Evolutionary conservation across 2,888 invertebrate species (phyloP), one percentile per base, ranked within the genome.

Genomic region (Ichneumoninae sp.): DNA sequence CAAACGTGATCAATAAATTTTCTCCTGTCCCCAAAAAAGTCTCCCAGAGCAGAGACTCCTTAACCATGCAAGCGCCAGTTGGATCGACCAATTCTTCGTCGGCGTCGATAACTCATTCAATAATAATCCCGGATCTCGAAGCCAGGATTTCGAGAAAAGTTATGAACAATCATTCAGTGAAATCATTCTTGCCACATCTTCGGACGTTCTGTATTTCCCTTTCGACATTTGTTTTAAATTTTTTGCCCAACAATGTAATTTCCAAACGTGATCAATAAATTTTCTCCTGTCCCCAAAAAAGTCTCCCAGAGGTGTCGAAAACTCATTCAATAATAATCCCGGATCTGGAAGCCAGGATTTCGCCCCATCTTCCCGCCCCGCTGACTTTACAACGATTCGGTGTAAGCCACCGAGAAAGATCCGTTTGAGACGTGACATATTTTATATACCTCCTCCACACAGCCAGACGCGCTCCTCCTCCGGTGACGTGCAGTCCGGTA

Each of bases 381-480:
- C 19, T 22, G 52, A 7, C 52, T 19, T 16, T 7, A 19, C 19
- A 54, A 54, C 52, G 52, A 16, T 62, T n/a, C 62, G 16, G 30
- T 62, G 62, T 7, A 33, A 62, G 16, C 62, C 13, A 62, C 62
- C 30, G 62, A 13, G 30, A 30, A 62, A 62, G 62, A 30, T 62
- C 30, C 62, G 62, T 62, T 62, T 33, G 62, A 6, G 0, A 62
- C n/a, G n/a, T 30, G 62, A 62, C 62, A 62, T 30, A 30, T 62
- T 10, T 47, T 16, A 47, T 47, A 57, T 26, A 57, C 26, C 22
- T 57, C 22, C 22, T 26, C 26, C 26, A 13, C n/a, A 33, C 7
- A 33, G 30, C 33, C 62, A 62, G 6, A 30, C 30, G 30, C 13
- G 30, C 33, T 33, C 16, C 33, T 6, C 7, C 62, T 19, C 30